A percentile compares a stretch with the other conserved stretches of the same genome.
Evolutionary conservation across 2,113 vertebrate genomes (phyloP).

Genomic region (Pluvianellus socialis): DNA sequence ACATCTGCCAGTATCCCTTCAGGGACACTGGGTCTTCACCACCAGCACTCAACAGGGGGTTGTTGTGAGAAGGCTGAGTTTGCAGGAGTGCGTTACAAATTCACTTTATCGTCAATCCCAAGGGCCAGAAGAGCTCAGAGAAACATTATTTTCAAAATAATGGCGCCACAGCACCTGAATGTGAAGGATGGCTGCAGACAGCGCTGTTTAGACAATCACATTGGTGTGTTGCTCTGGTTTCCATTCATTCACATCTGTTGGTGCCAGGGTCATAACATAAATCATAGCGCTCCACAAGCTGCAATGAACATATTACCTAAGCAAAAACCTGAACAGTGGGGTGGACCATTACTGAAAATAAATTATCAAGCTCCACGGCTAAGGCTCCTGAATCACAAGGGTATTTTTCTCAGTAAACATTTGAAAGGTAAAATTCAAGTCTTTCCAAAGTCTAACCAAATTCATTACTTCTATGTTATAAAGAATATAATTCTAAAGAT

Average conservation of each 20-base stretch:
- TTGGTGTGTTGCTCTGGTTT: neutral
- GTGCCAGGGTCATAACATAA: neutral
- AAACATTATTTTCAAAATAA: neutral
- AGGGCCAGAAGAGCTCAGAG: neutral
- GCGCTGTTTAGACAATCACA: neutral
- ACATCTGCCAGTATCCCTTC: accelerated
- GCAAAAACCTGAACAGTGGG: neutral
- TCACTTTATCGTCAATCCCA: neutral
- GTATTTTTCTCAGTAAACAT: neutral
- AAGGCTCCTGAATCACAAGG: neutral
- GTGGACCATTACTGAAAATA: neutral
- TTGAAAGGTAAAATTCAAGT: neutral
- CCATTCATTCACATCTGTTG: neutral
- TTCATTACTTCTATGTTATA: neutral
- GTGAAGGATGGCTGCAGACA: neutral
- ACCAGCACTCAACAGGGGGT: neutral
- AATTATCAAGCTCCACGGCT: neutral
- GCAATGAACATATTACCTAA: neutral
- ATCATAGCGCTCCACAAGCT: neutral
- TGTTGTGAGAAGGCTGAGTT: too few species aligned
- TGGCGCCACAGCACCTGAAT: accelerated
- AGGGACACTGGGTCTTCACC: neutral
- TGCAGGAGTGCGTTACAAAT: neutral
- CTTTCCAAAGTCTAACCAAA: neutral
- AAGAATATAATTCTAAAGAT: neutral